A percentile compares a stretch with the other conserved stretches of the same genome.
phyloP scores from a whole-genome alignment of 2,113 vertebrate genomes.

The Scomber scombrus region DNA sequence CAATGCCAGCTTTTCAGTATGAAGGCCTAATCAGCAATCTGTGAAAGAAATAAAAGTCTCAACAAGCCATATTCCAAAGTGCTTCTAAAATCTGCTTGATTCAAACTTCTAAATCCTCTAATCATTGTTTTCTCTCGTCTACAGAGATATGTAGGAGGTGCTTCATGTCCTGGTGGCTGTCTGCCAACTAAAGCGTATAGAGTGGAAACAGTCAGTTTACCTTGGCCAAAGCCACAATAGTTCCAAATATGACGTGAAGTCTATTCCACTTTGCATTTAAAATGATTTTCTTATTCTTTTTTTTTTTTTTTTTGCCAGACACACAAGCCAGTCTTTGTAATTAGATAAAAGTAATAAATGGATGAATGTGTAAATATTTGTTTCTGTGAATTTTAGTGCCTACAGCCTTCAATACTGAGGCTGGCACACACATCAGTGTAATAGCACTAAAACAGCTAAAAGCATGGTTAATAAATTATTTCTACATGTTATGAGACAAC shows the following conservation, averaged over 20 bases:
- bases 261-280: background rate
- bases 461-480: constrained; percentile 35
- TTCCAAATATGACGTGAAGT: background rate
- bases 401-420: constrained; percentile 1
- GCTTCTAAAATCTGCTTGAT: too few relatives aligned
- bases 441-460: constrained; percentile 18
- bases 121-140: too few relatives aligned
- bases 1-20: too few relatives aligned
- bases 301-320: background rate
- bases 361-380: constrained; percentile 13
- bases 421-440: background rate
- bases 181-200: too few relatives aligned
- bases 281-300: background rate
- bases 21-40: too few relatives aligned
- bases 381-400: background rate
- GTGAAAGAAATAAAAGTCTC: too few relatives aligned
- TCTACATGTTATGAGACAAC: constrained; percentile 7
- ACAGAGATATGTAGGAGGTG: too few relatives aligned
- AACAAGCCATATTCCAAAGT: too few relatives aligned
- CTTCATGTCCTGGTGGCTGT: too few relatives aligned
- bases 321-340: background rate
- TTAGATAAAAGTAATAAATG: constrained; percentile 8
- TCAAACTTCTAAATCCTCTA: too few relatives aligned
- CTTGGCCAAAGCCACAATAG: background rate
- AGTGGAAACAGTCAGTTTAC: too few relatives aligned